Evolutionary conservation across 2,797 vertebrate genomes (phyloP), one percentile per base, ranked within the genome.

Genomic region (Threskiornis aethiopicus): DNA sequence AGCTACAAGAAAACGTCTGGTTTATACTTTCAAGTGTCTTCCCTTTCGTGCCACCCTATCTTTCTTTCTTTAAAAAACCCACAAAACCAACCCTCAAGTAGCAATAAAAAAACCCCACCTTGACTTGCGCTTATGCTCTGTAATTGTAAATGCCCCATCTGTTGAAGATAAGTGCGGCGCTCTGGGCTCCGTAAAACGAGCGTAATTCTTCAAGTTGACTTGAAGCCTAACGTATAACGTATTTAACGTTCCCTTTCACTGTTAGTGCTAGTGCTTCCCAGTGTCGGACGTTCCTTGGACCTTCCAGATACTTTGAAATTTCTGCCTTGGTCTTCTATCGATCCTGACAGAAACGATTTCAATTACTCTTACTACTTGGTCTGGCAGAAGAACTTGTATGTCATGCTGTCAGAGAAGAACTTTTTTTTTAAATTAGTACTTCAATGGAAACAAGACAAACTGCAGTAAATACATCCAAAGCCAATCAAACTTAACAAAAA

Each of bases 1-100:
- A 6, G 14, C 15, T 55, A 4, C 52, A 11, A 16, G 20, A 11
- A 71, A 44, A 24, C 2, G 1, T 7, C 46, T 4, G 2, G 24
- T 52, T 59, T 26, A 8, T 44, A 5, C 16, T 62, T 66, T 9
- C n/a, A 21, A 8, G 9, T 22, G 7, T 7, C 9, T 6, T 37
- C 54, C 26, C 65, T 71, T 37, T 39, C 47, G 11, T 10, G 17
- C 0, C 1, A 11, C 33, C 16, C 18, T 6, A 1, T 22, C 15
- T 54, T 11, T 25, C 12, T 47, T 11, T 22, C 28, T 49, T n/a
- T 22, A 4, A 49, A 77, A 41, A 9, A 0, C 5, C 35, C 55
- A 8, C 26, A 42, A 28, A 14, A 3, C 3, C 52, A 65, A 3
- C 28, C 26, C 18, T 52, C 26, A 25, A 28, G 16, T 4, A 28